Percentiles rank a stretch among this genome's conserved stretches.
These are phyloP conservation scores for Rhamphomyia laevipes DNA, from an alignment of 2,888 invertebrate genomes.

Conservation along the genomic window DNA sequence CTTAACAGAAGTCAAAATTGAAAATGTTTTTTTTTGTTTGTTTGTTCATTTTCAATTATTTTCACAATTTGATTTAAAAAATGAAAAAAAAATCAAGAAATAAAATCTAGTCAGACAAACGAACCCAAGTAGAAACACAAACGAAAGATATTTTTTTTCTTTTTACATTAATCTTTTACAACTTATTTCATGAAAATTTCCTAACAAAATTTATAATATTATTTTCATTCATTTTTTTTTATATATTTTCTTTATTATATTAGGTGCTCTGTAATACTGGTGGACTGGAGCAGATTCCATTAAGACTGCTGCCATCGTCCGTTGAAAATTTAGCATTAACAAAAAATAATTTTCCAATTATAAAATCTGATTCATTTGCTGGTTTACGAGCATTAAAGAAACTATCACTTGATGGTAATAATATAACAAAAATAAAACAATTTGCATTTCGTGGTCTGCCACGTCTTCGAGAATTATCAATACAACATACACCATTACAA, in stretches of 20 bases:
- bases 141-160: too few relatives aligned
- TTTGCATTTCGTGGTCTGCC: conserved; percentile 78
- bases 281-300: conserved; percentile 65
- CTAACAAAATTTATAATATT: too few relatives aligned
- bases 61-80: too few relatives aligned
- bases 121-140: too few relatives aligned
- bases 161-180: too few relatives aligned
- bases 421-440: conserved; percentile 68
- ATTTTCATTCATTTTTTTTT: background rate
- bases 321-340: conserved; percentile 78
- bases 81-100: too few relatives aligned
- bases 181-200: too few relatives aligned
- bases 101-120: too few relatives aligned
- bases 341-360: conserved; percentile 70
- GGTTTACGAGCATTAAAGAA: conserved; percentile 70
- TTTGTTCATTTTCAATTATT: too few relatives aligned
- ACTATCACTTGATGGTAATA: conserved; percentile 76
- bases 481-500: conserved; percentile 74
- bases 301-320: conserved; percentile 57
- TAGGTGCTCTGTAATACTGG: conserved; percentile 85
- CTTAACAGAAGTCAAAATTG: too few relatives aligned
- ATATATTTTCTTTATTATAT: conserved; percentile 21
- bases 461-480: conserved; percentile 64
- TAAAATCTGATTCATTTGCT: conserved; percentile 71
- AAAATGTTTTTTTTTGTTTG: too few relatives aligned